These are phyloP conservation scores for Enchytraeus crypticus DNA, from an alignment of 2,888 invertebrate genomes.

Conservation along the genomic window DNA sequence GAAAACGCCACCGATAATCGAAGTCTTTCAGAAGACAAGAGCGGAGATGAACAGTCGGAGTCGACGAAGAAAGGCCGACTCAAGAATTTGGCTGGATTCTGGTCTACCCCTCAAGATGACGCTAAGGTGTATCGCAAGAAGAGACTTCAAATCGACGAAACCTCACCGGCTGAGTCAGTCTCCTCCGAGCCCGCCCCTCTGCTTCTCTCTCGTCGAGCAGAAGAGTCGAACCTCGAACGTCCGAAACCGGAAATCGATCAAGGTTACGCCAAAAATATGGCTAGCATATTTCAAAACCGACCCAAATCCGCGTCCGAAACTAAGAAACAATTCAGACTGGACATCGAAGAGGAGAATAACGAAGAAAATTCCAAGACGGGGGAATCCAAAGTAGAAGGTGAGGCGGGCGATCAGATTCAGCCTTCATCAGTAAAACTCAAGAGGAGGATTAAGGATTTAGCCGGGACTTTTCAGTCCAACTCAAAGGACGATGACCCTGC, in stretches of 20 bases:
- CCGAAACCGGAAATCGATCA: not conserved
- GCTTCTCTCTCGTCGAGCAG: not conserved
- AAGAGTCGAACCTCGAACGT: not conserved
- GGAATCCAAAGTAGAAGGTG: not conserved
- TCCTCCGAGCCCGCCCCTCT: not conserved
- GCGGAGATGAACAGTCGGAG: not conserved
- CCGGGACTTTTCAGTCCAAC: not conserved
- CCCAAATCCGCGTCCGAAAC: not conserved
- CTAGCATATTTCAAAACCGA: conserved; percentile 2
- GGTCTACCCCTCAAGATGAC: not conserved
- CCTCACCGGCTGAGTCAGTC: not conserved
- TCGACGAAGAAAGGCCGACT: not conserved
- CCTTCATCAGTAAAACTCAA: not conserved
- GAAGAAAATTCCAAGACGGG: not conserved
- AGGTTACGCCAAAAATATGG: not conserved
- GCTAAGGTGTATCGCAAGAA: not conserved
- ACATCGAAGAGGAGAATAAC: not conserved
- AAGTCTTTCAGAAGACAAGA: too few species aligned
- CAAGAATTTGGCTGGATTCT: conserved; percentile 3
- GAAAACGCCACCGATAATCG: too few species aligned
- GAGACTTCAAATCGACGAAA: not conserved
- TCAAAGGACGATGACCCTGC: not conserved
- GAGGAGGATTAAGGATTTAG: not conserved
- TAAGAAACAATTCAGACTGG: conserved; percentile 5
- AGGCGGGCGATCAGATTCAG: not conserved